Percentiles rank a stretch among this genome's conserved stretches.
Conservation (phyloP, 1,140 invertebrate genomes). For the Drosophila tani region DNA sequence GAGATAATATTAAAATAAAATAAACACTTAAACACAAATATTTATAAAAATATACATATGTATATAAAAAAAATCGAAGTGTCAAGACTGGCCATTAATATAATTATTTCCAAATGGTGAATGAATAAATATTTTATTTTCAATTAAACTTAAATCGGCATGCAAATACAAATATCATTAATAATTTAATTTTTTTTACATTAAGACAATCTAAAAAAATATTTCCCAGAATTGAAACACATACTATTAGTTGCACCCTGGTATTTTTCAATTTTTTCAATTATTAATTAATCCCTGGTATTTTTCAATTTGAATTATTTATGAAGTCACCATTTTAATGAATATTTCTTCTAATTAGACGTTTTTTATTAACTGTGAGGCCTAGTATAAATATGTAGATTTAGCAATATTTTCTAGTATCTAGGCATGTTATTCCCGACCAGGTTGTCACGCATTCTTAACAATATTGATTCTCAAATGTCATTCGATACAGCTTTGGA, state of each 20-base stretch:
- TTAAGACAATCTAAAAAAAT: no score
- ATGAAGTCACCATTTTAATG: background rate
- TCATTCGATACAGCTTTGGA: slow-evolving; percentile 2
- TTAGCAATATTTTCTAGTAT: background rate
- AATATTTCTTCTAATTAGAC: background rate
- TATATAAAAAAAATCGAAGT: no score
- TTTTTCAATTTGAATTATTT: background rate
- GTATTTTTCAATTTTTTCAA: background rate
- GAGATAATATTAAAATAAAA: no score
- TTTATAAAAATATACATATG: no score
- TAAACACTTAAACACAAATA: no score
- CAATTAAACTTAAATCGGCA: background rate
- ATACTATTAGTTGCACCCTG: background rate
- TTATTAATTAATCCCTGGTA: no score
- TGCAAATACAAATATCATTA: no score
- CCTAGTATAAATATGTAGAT: background rate
- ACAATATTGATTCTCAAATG: slow-evolving; percentile 68
- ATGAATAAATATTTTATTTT: background rate
- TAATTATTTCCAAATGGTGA: background rate
- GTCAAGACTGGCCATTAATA: no score
- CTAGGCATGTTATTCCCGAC: background rate
- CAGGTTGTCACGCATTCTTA: slow-evolving; percentile 47
- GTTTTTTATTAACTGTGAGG: background rate
- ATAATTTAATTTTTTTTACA: no score
- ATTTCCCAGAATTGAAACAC: background rate